phyloP scores from a whole-genome alignment of 2,113 vertebrate genomes.

The Rhea pennata region DNA sequence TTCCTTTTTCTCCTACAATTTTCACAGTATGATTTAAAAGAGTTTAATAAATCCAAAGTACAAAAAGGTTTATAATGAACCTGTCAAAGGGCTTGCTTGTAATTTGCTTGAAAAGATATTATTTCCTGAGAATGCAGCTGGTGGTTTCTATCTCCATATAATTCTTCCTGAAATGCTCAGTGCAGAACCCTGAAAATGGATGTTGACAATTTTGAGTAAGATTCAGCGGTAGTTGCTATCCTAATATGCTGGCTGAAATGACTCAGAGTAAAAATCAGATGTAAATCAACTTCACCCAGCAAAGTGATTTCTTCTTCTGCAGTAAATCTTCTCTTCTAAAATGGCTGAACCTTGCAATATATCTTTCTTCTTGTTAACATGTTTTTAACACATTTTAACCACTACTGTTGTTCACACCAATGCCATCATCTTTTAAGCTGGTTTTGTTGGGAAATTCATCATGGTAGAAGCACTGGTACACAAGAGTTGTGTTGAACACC shows the following conservation, averaged over 20 bases:
- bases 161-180: constrained; percentile 21
- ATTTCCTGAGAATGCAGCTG: constrained; percentile 27
- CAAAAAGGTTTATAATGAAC: constrained; percentile 53
- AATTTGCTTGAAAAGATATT: constrained; percentile 59
- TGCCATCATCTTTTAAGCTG: background rate
- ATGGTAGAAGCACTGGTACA: background rate
- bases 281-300: background rate
- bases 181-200: constrained; percentile 32
- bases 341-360: background rate
- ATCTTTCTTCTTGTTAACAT: background rate
- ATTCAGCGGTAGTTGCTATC: background rate
- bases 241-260: background rate
- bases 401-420: background rate
- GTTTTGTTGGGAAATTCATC: background rate
- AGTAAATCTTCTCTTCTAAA: background rate
- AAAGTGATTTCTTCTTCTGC: background rate
- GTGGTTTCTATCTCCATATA: constrained; percentile 28
- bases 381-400: background rate
- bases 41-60: constrained; percentile 56
- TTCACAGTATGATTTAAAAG: constrained; percentile 35
- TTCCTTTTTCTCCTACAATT: constrained; percentile 1
- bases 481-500: background rate
- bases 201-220: constrained; percentile 15
- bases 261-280: background rate
- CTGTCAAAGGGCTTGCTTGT: constrained; percentile 42